phyloP scores from a whole-genome alignment of 1,140 invertebrate genomes.

The Hyphantria cunea region DNA sequence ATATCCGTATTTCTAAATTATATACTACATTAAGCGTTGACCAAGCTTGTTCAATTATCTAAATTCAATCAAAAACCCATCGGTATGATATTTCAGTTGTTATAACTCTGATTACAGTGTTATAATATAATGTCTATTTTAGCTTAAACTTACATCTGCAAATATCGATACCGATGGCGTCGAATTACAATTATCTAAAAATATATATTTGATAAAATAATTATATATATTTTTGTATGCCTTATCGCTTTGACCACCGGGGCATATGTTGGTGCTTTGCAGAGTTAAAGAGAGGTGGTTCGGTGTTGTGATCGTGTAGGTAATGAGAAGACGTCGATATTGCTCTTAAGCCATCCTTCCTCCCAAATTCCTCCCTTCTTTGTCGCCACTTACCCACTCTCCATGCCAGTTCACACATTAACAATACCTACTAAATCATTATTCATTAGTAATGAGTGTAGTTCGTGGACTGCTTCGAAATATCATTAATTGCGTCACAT shows the following conservation, averaged over 20 bases:
- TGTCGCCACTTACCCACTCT: slow-evolving; percentile 18
- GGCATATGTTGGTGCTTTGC: slow-evolving; percentile 69
- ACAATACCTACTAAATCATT: neutral
- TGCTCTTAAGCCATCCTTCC: neutral
- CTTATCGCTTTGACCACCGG: slow-evolving; percentile 66
- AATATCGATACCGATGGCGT: neutral
- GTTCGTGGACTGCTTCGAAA: neutral
- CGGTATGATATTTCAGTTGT: slow-evolving; percentile 6
- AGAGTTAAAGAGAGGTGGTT: slow-evolving; percentile 39
- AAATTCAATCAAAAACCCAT: slow-evolving; percentile 5
- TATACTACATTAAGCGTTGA: slow-evolving; percentile 20
- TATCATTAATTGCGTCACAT: slow-evolving; percentile 5
- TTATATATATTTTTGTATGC: slow-evolving; percentile 56
- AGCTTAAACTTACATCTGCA: slow-evolving; percentile 7
- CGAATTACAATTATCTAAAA: slow-evolving; percentile 19
- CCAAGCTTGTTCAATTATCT: slow-evolving; percentile 32
- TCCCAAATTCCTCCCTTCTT: neutral
- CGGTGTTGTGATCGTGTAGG: slow-evolving; percentile 50
- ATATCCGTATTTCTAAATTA: slow-evolving; percentile 20
- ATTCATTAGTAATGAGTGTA: slow-evolving; percentile 3
- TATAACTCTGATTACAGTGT: too few species aligned
- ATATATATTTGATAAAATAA: slow-evolving; percentile 49
- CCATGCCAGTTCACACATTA: slow-evolving; percentile 16
- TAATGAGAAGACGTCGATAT: slow-evolving; percentile 5
- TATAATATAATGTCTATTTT: neutral